These are phyloP conservation scores for Apodemia zela DNA, from an alignment of 2,888 invertebrate species.

Conservation along the genomic window DNA sequence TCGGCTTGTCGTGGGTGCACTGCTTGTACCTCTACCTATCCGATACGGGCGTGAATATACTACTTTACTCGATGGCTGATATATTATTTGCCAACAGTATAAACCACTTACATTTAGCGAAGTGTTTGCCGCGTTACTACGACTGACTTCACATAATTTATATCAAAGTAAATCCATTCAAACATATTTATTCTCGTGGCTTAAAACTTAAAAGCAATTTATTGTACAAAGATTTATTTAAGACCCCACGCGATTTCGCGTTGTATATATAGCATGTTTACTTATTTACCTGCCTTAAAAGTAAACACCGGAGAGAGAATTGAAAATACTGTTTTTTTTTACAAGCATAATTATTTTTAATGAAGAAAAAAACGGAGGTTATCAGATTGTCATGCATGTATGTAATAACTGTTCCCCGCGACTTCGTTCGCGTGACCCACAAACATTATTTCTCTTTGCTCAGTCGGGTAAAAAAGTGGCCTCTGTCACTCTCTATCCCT, in stretches of 20 bases:
- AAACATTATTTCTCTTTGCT: too few species aligned
- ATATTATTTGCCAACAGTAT: not conserved
- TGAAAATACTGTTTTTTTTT: not conserved
- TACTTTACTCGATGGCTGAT: not conserved
- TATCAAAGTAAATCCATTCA: not conserved
- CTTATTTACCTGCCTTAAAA: not conserved
- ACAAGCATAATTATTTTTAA: too few species aligned
- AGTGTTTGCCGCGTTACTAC: not conserved
- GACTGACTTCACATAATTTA: not conserved
- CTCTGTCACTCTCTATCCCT: too few species aligned
- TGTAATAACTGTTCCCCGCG: too few species aligned
- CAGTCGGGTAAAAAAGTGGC: too few species aligned
- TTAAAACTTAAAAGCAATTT: slow-evolving; percentile 9
- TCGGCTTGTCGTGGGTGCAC: too few species aligned
- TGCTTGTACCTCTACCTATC: too few species aligned
- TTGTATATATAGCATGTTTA: not conserved
- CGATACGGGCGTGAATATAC: too few species aligned
- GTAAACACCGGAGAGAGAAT: not conserved
- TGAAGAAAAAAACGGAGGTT: too few species aligned
- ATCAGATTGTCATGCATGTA: too few species aligned
- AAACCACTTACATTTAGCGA: not conserved
- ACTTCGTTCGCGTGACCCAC: too few species aligned
- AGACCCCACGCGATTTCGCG: not conserved
- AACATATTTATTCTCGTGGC: not conserved
- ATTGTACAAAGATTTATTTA: slow-evolving; percentile 14